These are phyloP conservation scores for Aphelenchoides bicaudatus DNA, from an alignment of 2,888 invertebrate species.

Conservation along the genomic window DNA sequence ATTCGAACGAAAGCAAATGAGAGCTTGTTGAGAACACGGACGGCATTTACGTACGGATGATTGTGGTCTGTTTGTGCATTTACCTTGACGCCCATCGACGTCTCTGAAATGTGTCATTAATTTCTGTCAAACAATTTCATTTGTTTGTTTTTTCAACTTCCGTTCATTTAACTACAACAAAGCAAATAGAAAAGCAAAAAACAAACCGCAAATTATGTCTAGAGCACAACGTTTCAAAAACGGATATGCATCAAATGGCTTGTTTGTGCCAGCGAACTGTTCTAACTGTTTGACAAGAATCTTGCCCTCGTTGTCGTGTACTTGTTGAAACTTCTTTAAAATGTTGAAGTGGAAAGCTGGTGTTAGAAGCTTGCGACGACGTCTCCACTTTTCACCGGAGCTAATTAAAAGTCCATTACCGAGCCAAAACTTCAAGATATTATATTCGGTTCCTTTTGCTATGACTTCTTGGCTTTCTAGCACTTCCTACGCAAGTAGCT, in stretches of 20 bases:
- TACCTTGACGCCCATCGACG: slow-evolving; percentile 49
- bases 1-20: slow-evolving; percentile 44
- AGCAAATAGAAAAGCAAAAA: too few relatives aligned
- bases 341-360: slow-evolving; percentile 66
- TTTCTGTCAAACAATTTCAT: not conserved
- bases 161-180: too few relatives aligned
- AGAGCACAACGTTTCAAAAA: slow-evolving; percentile 64
- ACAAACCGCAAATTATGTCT: slow-evolving; percentile 62
- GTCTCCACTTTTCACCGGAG: slow-evolving; percentile 63
- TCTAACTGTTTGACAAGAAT: slow-evolving; percentile 61
- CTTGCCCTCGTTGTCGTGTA: slow-evolving; percentile 25
- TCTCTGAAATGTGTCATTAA: slow-evolving; percentile 32
- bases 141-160: too few relatives aligned
- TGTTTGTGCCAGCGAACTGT: slow-evolving; percentile 43
- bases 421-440: slow-evolving; percentile 63
- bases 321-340: slow-evolving; percentile 41
- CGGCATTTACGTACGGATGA: slow-evolving; percentile 43
- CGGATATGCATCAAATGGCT: slow-evolving; percentile 63
- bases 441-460: slow-evolving; percentile 61
- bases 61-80: slow-evolving; percentile 36
- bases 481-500: slow-evolving; percentile 37
- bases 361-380: slow-evolving; percentile 63
- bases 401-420: slow-evolving; percentile 63
- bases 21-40: slow-evolving; percentile 42
- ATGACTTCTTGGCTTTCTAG: slow-evolving; percentile 56